phyloP scores from a whole-genome alignment of 2,113 vertebrate genomes.

The Empidonax traillii region DNA sequence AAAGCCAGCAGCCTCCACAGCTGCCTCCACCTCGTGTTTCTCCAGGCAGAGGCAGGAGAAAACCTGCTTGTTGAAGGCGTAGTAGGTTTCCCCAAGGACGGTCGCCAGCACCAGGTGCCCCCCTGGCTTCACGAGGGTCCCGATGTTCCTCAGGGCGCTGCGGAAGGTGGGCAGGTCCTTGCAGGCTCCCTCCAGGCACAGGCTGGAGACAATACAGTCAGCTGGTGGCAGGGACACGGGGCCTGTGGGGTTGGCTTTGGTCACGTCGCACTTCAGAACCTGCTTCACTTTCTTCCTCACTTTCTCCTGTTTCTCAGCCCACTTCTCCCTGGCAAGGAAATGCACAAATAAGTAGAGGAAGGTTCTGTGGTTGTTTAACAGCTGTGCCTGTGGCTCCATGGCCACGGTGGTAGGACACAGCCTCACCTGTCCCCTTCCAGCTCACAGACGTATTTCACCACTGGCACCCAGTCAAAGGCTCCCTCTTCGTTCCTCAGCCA shows the following conservation, averaged over 20 bases:
- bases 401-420: rapidly evolving
- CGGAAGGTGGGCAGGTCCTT: conserved; percentile 54
- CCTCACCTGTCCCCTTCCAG: neutral
- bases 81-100: conserved; percentile 46
- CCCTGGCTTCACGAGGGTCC: conserved; percentile 57
- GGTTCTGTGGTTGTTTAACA: neutral
- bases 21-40: neutral
- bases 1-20: conserved; percentile 31
- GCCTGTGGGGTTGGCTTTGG: conserved; percentile 46
- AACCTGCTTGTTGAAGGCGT: conserved; percentile 32
- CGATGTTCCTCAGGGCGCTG: conserved; percentile 12
- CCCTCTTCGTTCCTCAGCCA: neutral
- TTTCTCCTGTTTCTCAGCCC: conserved; percentile 63
- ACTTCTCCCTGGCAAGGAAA: neutral
- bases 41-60: conserved; percentile 67
- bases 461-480: neutral
- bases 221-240: neutral
- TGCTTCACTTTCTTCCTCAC: conserved; percentile 35
- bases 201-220: conserved; percentile 60
- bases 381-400: rapidly evolving
- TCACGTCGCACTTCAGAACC: conserved; percentile 8
- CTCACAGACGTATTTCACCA: neutral
- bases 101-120: conserved; percentile 67
- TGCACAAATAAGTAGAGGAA: neutral
- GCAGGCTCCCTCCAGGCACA: conserved; percentile 71